These are phyloP conservation scores for Salmo trutta DNA, from an alignment of 2,797 vertebrate species.

Conservation along the genomic window DNA sequence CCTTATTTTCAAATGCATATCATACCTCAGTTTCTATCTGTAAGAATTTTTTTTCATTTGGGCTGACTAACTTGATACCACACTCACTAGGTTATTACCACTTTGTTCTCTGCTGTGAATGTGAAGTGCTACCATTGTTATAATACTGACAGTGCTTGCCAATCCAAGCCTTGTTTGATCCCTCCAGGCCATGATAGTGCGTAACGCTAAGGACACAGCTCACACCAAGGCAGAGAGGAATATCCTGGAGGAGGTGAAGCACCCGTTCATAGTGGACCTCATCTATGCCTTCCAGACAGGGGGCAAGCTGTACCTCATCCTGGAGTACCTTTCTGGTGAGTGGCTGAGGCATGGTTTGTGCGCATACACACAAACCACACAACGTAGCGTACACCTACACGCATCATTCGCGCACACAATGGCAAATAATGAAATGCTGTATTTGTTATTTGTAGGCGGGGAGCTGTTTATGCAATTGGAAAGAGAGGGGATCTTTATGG, in stretches of 20 bases:
- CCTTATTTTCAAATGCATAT: background rate
- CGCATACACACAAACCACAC: background rate
- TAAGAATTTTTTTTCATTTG: background rate
- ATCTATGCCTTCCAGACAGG: slow-evolving; percentile 91
- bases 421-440: background rate
- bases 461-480: slow-evolving; percentile 92
- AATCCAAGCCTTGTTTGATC: slow-evolving; percentile 18
- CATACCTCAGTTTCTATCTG: background rate
- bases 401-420: background rate
- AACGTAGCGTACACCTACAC: background rate
- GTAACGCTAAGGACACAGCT: slow-evolving; percentile 86
- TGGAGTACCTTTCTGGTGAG: slow-evolving; percentile 90
- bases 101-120: no score
- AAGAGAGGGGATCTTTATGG: slow-evolving; percentile 90
- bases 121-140: background rate
- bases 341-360: slow-evolving; percentile 25
- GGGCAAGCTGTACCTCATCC: slow-evolving; percentile 91
- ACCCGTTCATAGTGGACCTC: slow-evolving; percentile 88
- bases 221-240: slow-evolving; percentile 88
- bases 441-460: slow-evolving; percentile 72
- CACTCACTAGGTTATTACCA: background rate
- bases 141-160: background rate
- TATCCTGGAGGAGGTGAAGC: slow-evolving; percentile 88
- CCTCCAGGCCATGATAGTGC: slow-evolving; percentile 84
- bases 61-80: background rate